Conservation (phyloP, 2,797 vertebrate species). For the Danionella dracula region DNA sequence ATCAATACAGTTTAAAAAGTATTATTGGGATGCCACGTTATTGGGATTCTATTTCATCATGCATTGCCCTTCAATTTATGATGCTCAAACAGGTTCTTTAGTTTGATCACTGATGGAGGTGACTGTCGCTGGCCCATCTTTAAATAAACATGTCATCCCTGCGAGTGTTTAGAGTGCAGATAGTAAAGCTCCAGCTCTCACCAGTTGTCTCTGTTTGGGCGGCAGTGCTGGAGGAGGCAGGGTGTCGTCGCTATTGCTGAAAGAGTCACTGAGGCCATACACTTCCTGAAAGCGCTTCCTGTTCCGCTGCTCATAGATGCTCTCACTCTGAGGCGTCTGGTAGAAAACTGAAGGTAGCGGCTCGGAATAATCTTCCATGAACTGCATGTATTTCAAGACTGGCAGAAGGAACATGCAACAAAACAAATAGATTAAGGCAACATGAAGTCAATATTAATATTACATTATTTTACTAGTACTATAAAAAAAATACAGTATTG, state of each 20-base stretch:
- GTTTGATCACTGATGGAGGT: too few relatives aligned
- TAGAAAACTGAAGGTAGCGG: conserved; percentile 82
- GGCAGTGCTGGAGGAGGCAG: conserved; percentile 78
- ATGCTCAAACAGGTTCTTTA: too few relatives aligned
- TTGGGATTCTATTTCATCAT: too few relatives aligned
- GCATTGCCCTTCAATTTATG: too few relatives aligned
- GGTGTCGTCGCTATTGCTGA: conserved; percentile 66
- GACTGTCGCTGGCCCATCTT: too few relatives aligned
- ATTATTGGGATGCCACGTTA: too few relatives aligned
- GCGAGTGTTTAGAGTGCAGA: too few relatives aligned
- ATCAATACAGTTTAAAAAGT: too few relatives aligned
- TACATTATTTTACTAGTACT: too few relatives aligned
- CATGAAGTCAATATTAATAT: conserved; percentile 1
- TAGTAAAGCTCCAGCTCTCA: conserved; percentile 54
- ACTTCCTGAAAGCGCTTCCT: conserved; percentile 72
- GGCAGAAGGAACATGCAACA: conserved; percentile 20
- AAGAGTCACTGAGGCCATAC: conserved; percentile 74
- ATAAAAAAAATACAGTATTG: too few relatives aligned
- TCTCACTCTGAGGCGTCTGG: conserved; percentile 78
- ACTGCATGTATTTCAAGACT: conserved; percentile 91
- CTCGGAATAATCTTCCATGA: conserved; percentile 82
- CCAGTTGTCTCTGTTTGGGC: conserved; percentile 87
- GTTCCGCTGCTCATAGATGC: conserved; percentile 81
- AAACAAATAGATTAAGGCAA: conserved; percentile 1
- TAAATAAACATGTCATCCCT: too few relatives aligned